These are phyloP conservation scores for Lutjanus erythropterus DNA, from an alignment of 2,113 vertebrate species.

Conservation along the genomic window DNA sequence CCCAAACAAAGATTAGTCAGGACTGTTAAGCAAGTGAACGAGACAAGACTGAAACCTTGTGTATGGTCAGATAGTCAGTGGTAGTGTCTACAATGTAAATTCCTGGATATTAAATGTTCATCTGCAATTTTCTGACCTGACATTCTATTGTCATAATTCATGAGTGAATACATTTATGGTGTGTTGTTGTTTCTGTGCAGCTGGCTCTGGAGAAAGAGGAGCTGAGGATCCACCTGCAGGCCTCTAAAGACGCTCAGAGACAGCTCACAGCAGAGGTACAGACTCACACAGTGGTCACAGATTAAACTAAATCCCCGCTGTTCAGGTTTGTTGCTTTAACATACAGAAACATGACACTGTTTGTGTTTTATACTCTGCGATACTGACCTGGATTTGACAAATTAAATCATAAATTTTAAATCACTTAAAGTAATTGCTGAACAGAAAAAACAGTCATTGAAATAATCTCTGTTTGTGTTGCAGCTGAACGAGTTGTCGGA, in stretches of 20 bases:
- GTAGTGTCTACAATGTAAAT: not conserved
- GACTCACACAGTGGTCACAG: not conserved
- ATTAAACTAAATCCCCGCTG: not conserved
- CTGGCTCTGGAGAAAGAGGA: conserved; percentile 98
- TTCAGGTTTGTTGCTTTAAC: not conserved
- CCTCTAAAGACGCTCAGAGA: conserved; percentile 96
- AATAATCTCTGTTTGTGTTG: not conserved
- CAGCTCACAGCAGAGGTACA: conserved; percentile 95
- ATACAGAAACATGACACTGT: not conserved
- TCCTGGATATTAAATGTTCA: too few species aligned
- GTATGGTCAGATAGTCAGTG: not conserved
- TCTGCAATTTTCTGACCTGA: too few species aligned
- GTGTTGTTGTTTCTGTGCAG: conserved; percentile 77
- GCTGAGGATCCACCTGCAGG: conserved; percentile 95
- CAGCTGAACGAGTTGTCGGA: conserved; percentile 95
- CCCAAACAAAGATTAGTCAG: too few species aligned
- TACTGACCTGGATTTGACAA: not conserved
- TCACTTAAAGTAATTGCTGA: not conserved
- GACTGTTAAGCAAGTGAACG: too few species aligned
- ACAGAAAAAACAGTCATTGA: not conserved
- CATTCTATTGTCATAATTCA: too few species aligned
- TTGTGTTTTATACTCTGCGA: not conserved
- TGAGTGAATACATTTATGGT: too few species aligned
- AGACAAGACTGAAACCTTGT: too few species aligned
- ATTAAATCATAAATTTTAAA: not conserved